Conservation (phyloP, 1,140 invertebrate species). For the Theocolax elegans region DNA sequence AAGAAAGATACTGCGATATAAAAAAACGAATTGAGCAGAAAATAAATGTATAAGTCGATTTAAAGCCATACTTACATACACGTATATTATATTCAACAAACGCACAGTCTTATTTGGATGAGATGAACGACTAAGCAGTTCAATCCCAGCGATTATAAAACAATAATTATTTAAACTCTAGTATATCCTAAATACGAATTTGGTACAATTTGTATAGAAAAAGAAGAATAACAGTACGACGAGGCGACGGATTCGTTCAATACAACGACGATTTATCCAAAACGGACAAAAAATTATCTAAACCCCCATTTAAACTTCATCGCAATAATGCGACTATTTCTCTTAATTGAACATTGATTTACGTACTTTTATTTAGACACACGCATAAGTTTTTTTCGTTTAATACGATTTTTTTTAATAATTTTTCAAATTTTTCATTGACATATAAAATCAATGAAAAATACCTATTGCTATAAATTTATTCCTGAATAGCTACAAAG, state of each 20-base stretch:
- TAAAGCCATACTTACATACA: constrained; percentile 52
- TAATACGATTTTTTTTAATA: not conserved
- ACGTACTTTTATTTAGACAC: constrained; percentile 1
- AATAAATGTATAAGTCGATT: constrained; percentile 27
- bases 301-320: constrained; percentile 2
- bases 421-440: not conserved
- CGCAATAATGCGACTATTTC: not conserved
- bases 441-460: constrained; percentile 3
- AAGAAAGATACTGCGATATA: constrained; percentile 55
- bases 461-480: constrained; percentile 15
- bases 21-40: not conserved
- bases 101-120: constrained; percentile 63
- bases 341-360: constrained; percentile 14
- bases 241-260: constrained; percentile 47
- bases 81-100: constrained; percentile 54
- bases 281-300: constrained; percentile 15
- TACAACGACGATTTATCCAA: constrained; percentile 15
- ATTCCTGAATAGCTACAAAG: not conserved
- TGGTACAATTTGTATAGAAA: constrained; percentile 52
- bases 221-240: constrained; percentile 45
- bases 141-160: constrained; percentile 29
- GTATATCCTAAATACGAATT: constrained; percentile 54
- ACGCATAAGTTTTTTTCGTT: not conserved
- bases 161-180: constrained; percentile 43
- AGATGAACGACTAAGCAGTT: constrained; percentile 50